Evolutionary conservation across 2,113 vertebrate genomes (phyloP).

Genomic region (Cercocebus atys): DNA sequence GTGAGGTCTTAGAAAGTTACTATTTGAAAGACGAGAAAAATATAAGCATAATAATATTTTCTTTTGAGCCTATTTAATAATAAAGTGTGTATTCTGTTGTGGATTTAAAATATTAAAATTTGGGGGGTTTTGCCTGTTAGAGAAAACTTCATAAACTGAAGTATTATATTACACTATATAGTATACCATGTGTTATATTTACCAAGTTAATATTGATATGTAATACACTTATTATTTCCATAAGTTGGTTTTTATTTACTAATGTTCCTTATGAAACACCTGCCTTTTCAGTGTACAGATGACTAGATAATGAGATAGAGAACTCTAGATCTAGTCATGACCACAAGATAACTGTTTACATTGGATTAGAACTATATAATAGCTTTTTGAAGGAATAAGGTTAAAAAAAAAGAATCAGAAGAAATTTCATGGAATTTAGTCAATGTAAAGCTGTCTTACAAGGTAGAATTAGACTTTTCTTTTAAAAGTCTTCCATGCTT

Average conservation of each 20-base stretch:
- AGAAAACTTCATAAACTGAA: neutral
- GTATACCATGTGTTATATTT: neutral
- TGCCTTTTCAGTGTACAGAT: neutral
- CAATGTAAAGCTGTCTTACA: slow-evolving; percentile 31
- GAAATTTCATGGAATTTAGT: neutral
- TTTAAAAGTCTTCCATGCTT: neutral
- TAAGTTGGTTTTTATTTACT: neutral
- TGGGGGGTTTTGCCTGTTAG: neutral
- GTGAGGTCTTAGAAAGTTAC: neutral
- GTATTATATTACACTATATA: neutral
- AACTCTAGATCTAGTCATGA: neutral
- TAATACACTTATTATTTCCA: neutral
- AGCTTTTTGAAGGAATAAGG: neutral
- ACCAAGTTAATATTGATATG: neutral
- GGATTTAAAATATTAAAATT: neutral
- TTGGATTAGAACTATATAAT: neutral
- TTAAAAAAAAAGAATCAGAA: neutral
- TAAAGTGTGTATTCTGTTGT: neutral
- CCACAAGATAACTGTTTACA: neutral
- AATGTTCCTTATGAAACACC: neutral
- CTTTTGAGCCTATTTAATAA: neutral
- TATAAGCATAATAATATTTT: neutral
- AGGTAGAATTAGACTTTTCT: neutral
- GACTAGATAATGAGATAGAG: neutral
- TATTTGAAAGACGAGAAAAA: neutral